A percentile compares a stretch with the other conserved stretches of the same genome.
Conservation (phyloP, 2,888 invertebrate species). For the Tyria jacobaeae region DNA sequence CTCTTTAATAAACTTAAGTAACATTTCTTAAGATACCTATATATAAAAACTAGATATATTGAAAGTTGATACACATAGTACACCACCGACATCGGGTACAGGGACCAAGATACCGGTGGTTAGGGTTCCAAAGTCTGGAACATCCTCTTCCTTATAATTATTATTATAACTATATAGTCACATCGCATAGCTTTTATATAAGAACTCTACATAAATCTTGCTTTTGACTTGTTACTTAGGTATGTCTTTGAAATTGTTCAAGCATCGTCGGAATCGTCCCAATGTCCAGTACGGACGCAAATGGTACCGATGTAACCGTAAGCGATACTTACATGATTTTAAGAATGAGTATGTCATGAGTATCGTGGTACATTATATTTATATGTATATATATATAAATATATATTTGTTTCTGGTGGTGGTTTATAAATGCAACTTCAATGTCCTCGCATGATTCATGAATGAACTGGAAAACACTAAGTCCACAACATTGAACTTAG, state of each 20-base stretch:
- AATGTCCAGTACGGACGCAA: slow-evolving; percentile 29
- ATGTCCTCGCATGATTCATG: slow-evolving; percentile 5
- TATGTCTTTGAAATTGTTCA: slow-evolving; percentile 37
- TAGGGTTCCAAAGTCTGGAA: too few relatives aligned
- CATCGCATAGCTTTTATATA: too few relatives aligned
- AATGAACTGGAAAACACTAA: not conserved
- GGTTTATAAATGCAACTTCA: not conserved
- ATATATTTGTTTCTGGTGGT: slow-evolving; percentile 1
- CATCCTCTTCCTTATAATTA: too few relatives aligned
- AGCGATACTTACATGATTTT: slow-evolving; percentile 13
- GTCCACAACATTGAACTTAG: not conserved
- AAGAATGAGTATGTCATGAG: slow-evolving; percentile 2
- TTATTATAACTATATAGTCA: too few relatives aligned
- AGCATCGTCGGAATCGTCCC: slow-evolving; percentile 39
- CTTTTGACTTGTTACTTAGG: slow-evolving; percentile 33
- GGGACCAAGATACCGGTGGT: too few relatives aligned
- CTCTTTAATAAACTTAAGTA: too few relatives aligned
- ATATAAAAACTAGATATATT: too few relatives aligned
- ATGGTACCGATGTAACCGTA: slow-evolving; percentile 42
- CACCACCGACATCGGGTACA: too few relatives aligned
- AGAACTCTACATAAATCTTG: not conserved
- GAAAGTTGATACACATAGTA: too few relatives aligned
- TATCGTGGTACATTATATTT: slow-evolving; percentile 6
- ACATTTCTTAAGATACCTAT: too few relatives aligned
- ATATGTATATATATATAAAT: too few relatives aligned